Percentiles rank a stretch among this genome's conserved stretches.
phyloP scores from a whole-genome alignment of 2,797 vertebrate genomes.

The Melopsittacus undulatus region DNA sequence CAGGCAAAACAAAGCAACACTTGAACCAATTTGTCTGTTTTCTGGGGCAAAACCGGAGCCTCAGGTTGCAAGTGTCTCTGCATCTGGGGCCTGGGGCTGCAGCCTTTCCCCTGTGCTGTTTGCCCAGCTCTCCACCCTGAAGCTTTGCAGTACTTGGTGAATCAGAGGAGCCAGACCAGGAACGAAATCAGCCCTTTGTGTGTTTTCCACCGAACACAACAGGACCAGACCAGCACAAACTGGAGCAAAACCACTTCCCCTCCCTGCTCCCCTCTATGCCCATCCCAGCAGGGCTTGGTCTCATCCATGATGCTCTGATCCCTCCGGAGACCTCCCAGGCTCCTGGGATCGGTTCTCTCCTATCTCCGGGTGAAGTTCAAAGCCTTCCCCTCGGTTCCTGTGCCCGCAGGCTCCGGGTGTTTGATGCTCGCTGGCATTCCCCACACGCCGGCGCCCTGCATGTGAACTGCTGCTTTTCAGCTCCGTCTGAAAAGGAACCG shows the following conservation, averaged over 20 bases:
- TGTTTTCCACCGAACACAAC: background rate
- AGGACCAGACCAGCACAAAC: background rate
- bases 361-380: background rate
- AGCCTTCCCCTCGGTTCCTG: background rate
- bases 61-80: rapidly evolving
- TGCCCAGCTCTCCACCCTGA: background rate
- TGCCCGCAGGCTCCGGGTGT: background rate
- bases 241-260: background rate
- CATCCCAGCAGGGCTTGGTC: background rate
- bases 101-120: background rate
- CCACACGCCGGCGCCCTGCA: background rate
- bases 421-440: background rate
- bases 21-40: background rate
- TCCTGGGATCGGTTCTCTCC: rapidly evolving
- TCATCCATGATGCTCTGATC: background rate
- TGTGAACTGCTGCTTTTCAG: background rate
- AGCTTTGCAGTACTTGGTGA: background rate
- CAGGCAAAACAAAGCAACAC: background rate
- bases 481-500: background rate
- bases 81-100: background rate
- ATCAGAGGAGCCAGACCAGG: background rate
- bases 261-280: background rate
- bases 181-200: background rate
- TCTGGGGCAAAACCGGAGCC: background rate
- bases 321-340: background rate